A percentile compares a stretch with the other conserved stretches of the same genome.
phyloP scores from a whole-genome alignment of 2,888 invertebrate genomes.

The Anthoptus insignis region DNA sequence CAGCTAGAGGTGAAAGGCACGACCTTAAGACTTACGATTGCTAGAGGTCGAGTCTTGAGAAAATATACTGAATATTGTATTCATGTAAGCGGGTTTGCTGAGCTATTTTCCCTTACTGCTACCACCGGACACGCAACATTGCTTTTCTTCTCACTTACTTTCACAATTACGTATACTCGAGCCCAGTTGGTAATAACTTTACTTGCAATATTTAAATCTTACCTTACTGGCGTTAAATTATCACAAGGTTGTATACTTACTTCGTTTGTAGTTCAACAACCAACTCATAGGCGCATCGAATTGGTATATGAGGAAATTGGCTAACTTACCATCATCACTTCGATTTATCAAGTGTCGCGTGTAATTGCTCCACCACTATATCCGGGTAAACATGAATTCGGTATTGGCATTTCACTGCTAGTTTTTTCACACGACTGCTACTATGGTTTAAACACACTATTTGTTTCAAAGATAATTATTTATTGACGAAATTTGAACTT shows the following conservation, averaged over 20 bases:
- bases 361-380: too few relatives aligned
- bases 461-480: conserved; percentile 5
- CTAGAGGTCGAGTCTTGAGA: conserved; percentile 18
- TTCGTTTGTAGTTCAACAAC: too few relatives aligned
- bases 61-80: conserved; percentile 4
- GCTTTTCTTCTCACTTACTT: conserved; percentile 74
- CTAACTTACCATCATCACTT: too few relatives aligned
- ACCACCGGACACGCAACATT: conserved; percentile 65
- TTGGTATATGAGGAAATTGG: too few relatives aligned
- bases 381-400: conserved; percentile 52
- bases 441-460: conserved; percentile 20
- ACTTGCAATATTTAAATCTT: background rate
- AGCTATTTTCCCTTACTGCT: conserved; percentile 19
- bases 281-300: too few relatives aligned
- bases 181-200: conserved; percentile 50
- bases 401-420: conserved; percentile 53
- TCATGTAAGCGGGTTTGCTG: conserved; percentile 1
- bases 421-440: conserved; percentile 53
- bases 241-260: too few relatives aligned
- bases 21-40: conserved; percentile 33
- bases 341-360: too few relatives aligned
- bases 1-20: conserved; percentile 33
- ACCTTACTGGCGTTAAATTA: too few relatives aligned
- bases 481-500: conserved; percentile 31
- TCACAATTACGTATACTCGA: conserved; percentile 69